Evolutionary conservation across 2,113 vertebrate species (phyloP).

Genomic region (Redunca redunca): DNA sequence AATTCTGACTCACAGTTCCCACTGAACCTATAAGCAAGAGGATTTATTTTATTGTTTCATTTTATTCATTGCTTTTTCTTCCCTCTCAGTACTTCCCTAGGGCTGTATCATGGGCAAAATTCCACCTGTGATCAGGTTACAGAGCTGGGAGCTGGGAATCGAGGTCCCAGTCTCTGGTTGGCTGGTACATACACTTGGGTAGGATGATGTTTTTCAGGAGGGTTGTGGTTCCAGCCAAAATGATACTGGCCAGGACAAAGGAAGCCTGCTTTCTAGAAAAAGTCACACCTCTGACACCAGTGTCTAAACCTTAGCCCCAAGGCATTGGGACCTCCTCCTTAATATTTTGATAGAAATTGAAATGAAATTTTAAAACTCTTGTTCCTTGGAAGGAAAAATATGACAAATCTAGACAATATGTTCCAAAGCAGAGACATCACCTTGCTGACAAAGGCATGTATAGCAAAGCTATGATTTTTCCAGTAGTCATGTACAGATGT

Average conservation of each 20-base stretch:
- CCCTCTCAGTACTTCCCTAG: neutral
- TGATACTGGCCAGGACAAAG: neutral
- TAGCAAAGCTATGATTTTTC: neutral
- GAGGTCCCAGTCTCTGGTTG: neutral
- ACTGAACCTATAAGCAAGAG: constrained; percentile 42
- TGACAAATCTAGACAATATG: neutral
- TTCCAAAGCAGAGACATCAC: neutral
- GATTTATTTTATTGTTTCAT: constrained; percentile 36
- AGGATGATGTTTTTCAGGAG: neutral
- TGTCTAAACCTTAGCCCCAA: neutral
- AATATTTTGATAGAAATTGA: neutral
- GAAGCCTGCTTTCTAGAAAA: neutral
- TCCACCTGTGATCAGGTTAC: neutral
- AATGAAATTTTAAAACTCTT: neutral
- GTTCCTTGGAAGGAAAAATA: neutral
- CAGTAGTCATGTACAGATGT: neutral
- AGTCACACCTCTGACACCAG: neutral
- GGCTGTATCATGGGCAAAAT: neutral
- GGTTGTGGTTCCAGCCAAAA: neutral
- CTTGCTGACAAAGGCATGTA: neutral
- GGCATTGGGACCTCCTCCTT: neutral
- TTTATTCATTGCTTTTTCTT: constrained; percentile 37
- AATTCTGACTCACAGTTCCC: constrained; percentile 31
- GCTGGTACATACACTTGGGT: neutral
- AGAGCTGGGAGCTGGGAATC: neutral